Conservation (phyloP, 2,113 vertebrate genomes). For the Platichthys flesus region DNA sequence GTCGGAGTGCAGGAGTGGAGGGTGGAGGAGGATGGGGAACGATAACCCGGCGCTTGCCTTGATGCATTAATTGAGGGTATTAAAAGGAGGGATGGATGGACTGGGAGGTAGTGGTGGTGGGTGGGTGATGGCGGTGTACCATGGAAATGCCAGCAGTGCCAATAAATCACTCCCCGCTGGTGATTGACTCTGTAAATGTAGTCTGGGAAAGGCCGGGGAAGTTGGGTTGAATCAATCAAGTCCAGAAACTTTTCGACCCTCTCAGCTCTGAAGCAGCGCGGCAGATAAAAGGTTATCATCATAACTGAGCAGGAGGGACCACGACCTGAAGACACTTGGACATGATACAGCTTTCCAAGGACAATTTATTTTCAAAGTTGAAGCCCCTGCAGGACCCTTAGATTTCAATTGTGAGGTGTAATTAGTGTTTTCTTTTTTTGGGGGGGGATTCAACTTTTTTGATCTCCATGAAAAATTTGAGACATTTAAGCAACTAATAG, state of each 20-base stretch:
- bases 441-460: not conserved
- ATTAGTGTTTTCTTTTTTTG: not conserved
- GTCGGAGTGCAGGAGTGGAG: slow-evolving; percentile 50
- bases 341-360: slow-evolving; percentile 15
- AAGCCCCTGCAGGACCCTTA: not conserved
- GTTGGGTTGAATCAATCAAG: slow-evolving; percentile 70
- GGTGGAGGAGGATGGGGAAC: slow-evolving; percentile 54
- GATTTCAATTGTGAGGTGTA: not conserved
- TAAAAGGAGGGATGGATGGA: slow-evolving; percentile 71
- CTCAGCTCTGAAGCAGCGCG: slow-evolving; percentile 20
- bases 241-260: slow-evolving; percentile 54
- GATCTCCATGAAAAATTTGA: not conserved
- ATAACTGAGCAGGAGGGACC: slow-evolving; percentile 28
- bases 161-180: slow-evolving; percentile 68
- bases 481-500: not conserved
- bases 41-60: slow-evolving; percentile 76
- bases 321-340: slow-evolving; percentile 31
- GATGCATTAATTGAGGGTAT: slow-evolving; percentile 82
- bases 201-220: slow-evolving; percentile 56
- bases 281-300: slow-evolving; percentile 61
- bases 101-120: slow-evolving; percentile 42
- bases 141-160: slow-evolving; percentile 74
- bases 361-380: slow-evolving; percentile 12
- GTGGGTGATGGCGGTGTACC: slow-evolving; percentile 51
- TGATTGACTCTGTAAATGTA: slow-evolving; percentile 76